Evolutionary conservation across 2,888 invertebrate species (phyloP).

Genomic region (Crossocerus cetratus): DNA sequence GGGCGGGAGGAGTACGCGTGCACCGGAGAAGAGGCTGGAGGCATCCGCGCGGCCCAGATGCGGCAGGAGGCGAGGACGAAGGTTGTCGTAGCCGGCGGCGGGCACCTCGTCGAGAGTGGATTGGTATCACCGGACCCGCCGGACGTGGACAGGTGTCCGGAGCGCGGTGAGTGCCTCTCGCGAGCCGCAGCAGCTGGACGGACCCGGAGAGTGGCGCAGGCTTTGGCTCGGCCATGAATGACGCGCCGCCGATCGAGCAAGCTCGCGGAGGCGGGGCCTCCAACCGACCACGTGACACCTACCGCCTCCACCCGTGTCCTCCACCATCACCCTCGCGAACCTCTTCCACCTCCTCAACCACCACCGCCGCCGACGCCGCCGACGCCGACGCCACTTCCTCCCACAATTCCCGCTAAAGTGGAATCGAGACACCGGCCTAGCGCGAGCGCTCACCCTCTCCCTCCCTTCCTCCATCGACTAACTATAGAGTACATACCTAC

Average conservation of each 20-base stretch:
- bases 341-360: conserved; percentile 39
- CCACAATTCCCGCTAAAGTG: conserved; percentile 25
- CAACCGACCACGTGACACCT: conserved; percentile 68
- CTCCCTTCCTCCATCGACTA: conserved; percentile 9
- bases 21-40: background rate
- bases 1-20: too few species aligned
- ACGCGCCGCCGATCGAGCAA: conserved; percentile 65
- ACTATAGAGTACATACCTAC: background rate
- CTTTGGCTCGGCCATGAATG: conserved; percentile 76
- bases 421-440: background rate
- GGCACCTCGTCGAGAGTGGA: conserved; percentile 20
- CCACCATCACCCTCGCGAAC: conserved; percentile 24
- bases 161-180: conserved; percentile 53
- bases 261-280: conserved; percentile 78
- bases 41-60: conserved; percentile 12
- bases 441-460: conserved; percentile 29
- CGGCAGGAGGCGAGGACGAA: conserved; percentile 18
- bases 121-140: conserved; percentile 43
- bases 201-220: conserved; percentile 67
- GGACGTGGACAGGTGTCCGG: conserved; percentile 61
- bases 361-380: conserved; percentile 23
- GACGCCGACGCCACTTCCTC: conserved; percentile 25
- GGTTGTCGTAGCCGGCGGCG: conserved; percentile 17
- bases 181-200: conserved; percentile 63
- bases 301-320: conserved; percentile 58